Evolutionary conservation across 2,113 vertebrate species (phyloP).

Genomic region (Corydoras maculifer): DNA sequence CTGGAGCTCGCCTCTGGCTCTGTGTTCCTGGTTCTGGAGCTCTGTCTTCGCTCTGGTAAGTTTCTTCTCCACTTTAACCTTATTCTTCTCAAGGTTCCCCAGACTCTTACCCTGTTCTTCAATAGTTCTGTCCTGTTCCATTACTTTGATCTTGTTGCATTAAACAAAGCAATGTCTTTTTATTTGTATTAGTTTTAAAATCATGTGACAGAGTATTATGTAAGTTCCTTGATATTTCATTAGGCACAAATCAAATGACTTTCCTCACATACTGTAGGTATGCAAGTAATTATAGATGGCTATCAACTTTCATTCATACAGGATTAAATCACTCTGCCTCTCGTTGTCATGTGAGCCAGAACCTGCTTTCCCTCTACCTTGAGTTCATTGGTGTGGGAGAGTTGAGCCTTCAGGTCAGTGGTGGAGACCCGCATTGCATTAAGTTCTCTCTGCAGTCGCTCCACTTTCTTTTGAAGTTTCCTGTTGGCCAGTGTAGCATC

Average conservation of each 20-base stretch:
- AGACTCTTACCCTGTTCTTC: constrained; percentile 73
- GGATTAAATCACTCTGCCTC: constrained; percentile 38
- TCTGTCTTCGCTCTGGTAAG: constrained; percentile 66
- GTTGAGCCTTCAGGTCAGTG: constrained; percentile 75
- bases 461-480: constrained; percentile 75
- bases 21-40: constrained; percentile 59
- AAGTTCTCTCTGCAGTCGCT: constrained; percentile 77
- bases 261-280: not conserved
- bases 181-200: no score
- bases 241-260: not conserved
- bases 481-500: constrained; percentile 61
- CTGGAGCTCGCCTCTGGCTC: constrained; percentile 64
- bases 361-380: constrained; percentile 70
- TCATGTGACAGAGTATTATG: not conserved
- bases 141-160: constrained; percentile 71
- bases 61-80: constrained; percentile 68
- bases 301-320: not conserved
- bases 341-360: constrained; percentile 25
- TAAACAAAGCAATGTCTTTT: constrained; percentile 45
- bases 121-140: constrained; percentile 75
- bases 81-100: constrained; percentile 71
- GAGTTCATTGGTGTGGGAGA: constrained; percentile 76
- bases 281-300: not conserved
- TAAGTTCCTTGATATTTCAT: not conserved
- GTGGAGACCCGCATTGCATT: constrained; percentile 57